Evolutionary conservation across 1,140 invertebrate genomes (phyloP).

Genomic region (Cyphomyrmex costatus): DNA sequence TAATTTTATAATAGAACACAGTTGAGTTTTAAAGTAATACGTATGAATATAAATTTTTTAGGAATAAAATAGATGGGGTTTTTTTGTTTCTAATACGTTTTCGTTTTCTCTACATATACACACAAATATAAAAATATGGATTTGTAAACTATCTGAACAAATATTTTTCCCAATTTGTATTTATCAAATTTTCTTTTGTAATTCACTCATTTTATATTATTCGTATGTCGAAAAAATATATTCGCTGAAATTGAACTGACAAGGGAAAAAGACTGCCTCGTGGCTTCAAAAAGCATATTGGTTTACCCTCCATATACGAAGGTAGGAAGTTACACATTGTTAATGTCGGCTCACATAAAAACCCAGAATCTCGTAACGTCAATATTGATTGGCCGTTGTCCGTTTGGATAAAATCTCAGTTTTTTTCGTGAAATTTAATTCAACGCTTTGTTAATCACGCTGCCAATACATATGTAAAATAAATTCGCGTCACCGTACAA

Average conservation of each 20-base stretch:
- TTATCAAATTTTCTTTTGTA: neutral
- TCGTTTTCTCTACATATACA: neutral
- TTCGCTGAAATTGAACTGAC: neutral
- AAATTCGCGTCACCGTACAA: neutral
- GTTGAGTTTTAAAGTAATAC: neutral
- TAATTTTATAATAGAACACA: neutral
- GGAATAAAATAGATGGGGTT: neutral
- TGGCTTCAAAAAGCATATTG: conserved; percentile 12
- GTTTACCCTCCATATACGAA: neutral
- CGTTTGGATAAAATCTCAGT: conserved; percentile 13
- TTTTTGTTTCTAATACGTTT: conserved; percentile 7
- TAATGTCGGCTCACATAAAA: conserved; percentile 2
- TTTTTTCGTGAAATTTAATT: conserved; percentile 27
- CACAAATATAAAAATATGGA: neutral
- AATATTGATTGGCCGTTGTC: conserved; percentile 20
- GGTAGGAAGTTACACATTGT: neutral
- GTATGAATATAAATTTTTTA: neutral
- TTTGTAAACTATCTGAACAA: neutral
- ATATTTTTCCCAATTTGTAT: neutral
- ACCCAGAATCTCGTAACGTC: neutral
- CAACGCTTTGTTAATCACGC: conserved; percentile 30
- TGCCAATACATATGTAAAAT: neutral
- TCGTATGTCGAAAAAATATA: neutral
- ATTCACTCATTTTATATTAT: neutral
- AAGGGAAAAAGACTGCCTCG: neutral